Base-by-base conservation (phyloP, 2,888 invertebrate genomes). In the Euplagia quadripunctaria region DNA sequence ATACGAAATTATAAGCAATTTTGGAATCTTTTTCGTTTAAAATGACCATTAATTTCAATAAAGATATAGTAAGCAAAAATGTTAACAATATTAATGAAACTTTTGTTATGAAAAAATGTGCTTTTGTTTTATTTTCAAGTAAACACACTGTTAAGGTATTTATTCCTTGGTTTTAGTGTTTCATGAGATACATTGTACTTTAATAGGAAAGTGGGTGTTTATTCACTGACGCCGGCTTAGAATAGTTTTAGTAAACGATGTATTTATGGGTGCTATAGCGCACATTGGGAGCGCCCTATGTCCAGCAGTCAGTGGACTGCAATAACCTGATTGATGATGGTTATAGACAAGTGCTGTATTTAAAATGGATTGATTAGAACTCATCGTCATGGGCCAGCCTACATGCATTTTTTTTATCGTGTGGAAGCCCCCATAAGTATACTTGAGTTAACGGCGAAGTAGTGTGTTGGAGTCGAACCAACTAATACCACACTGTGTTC, bases 31-130 rank as follows among this genome's bases (percentile, higher is more conserved):
- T 14, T 55, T 9, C 61, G 31, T n/a, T 73, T n/a, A 55, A 42
- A 72, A 79, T 73, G 73, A 55, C 68, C 75, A 78, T 81, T 81
- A 82, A 82, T 83, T 77, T 75, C 75, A 81, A 80, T 83, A 79
- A 79, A 72, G 75, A 75, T 43, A 31, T 68, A 68, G 76, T 72
- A 70, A 75, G 8, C 71, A 76, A 76, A 79, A 64, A 68, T 58
- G 64, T 70, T 74, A 46, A 64, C 67, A n/a, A 75, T 78, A 74
- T 83, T 83, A 79, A 83, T 73, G 81, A 81, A 68, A 72, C 66
- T 66, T 66, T 58, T 78, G 72, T 74, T 77, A 76, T 72, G 70
- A 74, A 70, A 73, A 76, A 70, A 69, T 43, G 42, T 63, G 72
- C 58, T 71, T 43, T 46, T 49, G 64, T 71, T 78, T 74, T 78